Conservation (phyloP, 2,797 vertebrate genomes). For the Oryzias dopingdopingensis region DNA sequence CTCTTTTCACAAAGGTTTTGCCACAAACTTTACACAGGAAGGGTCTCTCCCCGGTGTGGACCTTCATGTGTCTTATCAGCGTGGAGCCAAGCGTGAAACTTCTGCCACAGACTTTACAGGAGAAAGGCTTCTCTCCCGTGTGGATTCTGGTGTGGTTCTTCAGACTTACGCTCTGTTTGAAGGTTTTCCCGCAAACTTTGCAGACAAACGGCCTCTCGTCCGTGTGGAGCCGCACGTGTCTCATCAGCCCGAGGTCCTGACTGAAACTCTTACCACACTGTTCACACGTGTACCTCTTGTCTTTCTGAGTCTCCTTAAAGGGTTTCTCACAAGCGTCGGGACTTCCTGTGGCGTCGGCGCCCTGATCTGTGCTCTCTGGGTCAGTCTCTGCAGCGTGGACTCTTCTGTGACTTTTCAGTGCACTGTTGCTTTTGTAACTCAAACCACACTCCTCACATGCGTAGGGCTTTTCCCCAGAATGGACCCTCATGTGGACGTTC, state of each 20-base stretch:
- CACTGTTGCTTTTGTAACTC: no score
- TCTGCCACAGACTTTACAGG: background rate
- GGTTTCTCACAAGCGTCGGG: background rate
- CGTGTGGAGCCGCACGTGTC: background rate
- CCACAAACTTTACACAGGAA: background rate
- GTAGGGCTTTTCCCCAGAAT: background rate
- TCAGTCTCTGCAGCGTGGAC: no score
- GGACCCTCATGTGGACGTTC: background rate
- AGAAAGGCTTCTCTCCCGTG: background rate
- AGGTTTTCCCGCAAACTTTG: background rate
- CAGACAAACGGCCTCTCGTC: background rate
- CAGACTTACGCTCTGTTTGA: background rate
- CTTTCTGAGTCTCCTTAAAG: background rate
- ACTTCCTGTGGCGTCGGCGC: no score
- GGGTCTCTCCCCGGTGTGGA: background rate
- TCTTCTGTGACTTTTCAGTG: no score
- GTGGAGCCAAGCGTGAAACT: background rate
- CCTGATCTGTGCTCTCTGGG: no score
- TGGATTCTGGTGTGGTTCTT: background rate
- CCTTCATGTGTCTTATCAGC: background rate
- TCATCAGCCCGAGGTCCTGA: background rate
- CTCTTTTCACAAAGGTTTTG: background rate
- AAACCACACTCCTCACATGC: slow-evolving; percentile 1
- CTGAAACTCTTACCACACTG: background rate
- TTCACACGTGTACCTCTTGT: background rate